phyloP scores from a whole-genome alignment of 2,888 invertebrate genomes.

The Graphium colonna region DNA sequence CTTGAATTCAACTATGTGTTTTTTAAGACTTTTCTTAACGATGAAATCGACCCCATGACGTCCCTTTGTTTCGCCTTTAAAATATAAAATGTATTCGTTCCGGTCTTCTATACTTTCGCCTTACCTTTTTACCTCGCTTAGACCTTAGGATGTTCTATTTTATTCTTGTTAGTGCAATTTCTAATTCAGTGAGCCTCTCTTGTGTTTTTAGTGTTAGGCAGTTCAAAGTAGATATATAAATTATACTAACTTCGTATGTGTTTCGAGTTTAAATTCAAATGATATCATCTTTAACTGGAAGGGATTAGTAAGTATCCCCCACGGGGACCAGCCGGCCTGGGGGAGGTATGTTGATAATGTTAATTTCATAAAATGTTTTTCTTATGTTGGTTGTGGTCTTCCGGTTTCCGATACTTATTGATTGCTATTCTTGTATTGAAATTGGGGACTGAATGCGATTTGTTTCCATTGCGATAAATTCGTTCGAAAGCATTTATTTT shows the following conservation, averaged over 20 bases:
- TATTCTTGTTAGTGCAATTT: no score
- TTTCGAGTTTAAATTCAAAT: no score
- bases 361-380: background rate
- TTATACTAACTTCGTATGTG: no score
- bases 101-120: slow-evolving; percentile 33
- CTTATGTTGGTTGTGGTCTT: no score
- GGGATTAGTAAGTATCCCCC: slow-evolving; percentile 26
- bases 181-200: no score
- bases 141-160: slow-evolving; percentile 14
- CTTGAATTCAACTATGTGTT: no score
- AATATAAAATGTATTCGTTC: background rate
- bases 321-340: no score
- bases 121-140: slow-evolving; percentile 27
- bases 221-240: no score
- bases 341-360: no score
- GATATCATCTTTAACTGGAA: slow-evolving; percentile 26
- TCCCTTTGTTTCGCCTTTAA: slow-evolving; percentile 28
- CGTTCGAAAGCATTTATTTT: no score
- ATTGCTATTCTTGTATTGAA: slow-evolving; percentile 24
- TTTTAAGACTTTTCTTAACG: slow-evolving; percentile 26
- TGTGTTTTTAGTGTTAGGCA: no score
- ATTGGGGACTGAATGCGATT: slow-evolving; percentile 17
- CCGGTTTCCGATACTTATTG: no score
- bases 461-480: slow-evolving; percentile 21
- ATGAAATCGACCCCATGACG: slow-evolving; percentile 32